phyloP scores from a whole-genome alignment of 2,113 vertebrate genomes.

The Clinocottus analis region DNA sequence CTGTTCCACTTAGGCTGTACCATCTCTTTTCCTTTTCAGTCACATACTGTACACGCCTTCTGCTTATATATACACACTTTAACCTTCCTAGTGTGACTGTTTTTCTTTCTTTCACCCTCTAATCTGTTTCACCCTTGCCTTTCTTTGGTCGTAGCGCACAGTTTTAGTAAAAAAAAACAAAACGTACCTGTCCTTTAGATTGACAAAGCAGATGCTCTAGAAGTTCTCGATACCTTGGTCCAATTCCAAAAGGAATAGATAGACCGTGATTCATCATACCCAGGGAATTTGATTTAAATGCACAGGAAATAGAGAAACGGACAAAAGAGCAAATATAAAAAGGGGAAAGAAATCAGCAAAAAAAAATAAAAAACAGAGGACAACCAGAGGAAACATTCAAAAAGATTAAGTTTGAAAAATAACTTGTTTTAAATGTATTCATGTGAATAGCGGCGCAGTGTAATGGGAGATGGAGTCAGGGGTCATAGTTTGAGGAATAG shows the following conservation, averaged over 20 bases:
- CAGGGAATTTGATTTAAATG: slow-evolving; percentile 57
- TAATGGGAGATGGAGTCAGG: slow-evolving; percentile 63
- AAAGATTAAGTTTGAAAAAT: slow-evolving; percentile 54
- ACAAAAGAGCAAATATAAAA: slow-evolving; percentile 64
- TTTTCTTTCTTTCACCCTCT: slow-evolving; percentile 43
- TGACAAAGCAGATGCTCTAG: slow-evolving; percentile 65
- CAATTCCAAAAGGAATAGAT: slow-evolving; percentile 59
- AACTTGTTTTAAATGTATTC: slow-evolving; percentile 31
- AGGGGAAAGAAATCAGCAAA: slow-evolving; percentile 33
- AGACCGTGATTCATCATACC: slow-evolving; percentile 52
- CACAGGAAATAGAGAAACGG: slow-evolving; percentile 56
- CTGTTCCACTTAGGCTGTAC: slow-evolving; percentile 54
- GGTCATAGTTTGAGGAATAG: slow-evolving; percentile 73
- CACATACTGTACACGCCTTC: slow-evolving; percentile 45
- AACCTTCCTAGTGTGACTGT: slow-evolving; percentile 64
- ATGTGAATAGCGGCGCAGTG: slow-evolving; percentile 43
- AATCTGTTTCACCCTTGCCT: slow-evolving; percentile 65
- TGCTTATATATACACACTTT: slow-evolving; percentile 57
- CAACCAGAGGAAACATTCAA: slow-evolving; percentile 51
- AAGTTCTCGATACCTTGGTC: slow-evolving; percentile 49
- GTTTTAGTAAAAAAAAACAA: slow-evolving; percentile 50
- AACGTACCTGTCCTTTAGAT: slow-evolving; percentile 67
- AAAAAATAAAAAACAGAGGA: slow-evolving; percentile 53
- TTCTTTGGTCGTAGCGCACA: slow-evolving; percentile 45
- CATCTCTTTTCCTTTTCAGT: slow-evolving; percentile 44